A percentile compares a stretch with the other conserved stretches of the same genome.
Conservation (phyloP, 2,888 invertebrate genomes). For the Adelphocoris suturalis region DNA sequence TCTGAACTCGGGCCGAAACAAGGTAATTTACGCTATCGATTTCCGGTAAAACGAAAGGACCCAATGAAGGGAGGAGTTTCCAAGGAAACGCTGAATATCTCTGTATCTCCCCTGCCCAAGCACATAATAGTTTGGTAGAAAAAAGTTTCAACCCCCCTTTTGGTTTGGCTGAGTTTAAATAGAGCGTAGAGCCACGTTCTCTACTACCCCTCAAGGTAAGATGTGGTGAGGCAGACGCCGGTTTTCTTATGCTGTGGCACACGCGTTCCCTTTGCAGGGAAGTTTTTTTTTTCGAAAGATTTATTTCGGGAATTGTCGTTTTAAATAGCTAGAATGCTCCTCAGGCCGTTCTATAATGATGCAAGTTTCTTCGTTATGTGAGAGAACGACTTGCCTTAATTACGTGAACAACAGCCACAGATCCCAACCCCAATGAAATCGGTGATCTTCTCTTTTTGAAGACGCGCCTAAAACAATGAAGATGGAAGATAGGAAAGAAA, state of each 20-base stretch:
- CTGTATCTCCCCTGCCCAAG: neutral
- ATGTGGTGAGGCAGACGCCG: neutral
- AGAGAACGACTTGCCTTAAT: too few relatives aligned
- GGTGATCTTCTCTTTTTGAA: too few relatives aligned
- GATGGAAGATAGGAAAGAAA: too few relatives aligned
- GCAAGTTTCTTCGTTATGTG: too few relatives aligned
- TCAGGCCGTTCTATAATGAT: too few relatives aligned
- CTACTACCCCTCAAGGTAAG: neutral
- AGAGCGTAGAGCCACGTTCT: constrained; percentile 7
- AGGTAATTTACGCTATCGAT: constrained; percentile 17
- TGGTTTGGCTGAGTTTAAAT: constrained; percentile 31
- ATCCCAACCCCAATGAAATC: too few relatives aligned
- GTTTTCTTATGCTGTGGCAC: neutral
- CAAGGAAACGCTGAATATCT: constrained; percentile 36
- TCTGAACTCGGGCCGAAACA: neutral
- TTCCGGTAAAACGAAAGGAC: constrained; percentile 13
- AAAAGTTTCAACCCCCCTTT: constrained; percentile 4
- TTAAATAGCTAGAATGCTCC: too few relatives aligned
- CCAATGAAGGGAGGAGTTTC: neutral
- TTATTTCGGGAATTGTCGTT: neutral
- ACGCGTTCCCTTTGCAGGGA: neutral
- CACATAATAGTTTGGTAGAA: neutral
- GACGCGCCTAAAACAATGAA: too few relatives aligned
- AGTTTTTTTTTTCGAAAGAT: neutral
- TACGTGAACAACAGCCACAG: too few relatives aligned